A percentile compares a stretch with the other conserved stretches of the same genome.
Conservation (phyloP, 92 coral and sea anemone genomes). For the Umimayanthus chanpuru region DNA sequence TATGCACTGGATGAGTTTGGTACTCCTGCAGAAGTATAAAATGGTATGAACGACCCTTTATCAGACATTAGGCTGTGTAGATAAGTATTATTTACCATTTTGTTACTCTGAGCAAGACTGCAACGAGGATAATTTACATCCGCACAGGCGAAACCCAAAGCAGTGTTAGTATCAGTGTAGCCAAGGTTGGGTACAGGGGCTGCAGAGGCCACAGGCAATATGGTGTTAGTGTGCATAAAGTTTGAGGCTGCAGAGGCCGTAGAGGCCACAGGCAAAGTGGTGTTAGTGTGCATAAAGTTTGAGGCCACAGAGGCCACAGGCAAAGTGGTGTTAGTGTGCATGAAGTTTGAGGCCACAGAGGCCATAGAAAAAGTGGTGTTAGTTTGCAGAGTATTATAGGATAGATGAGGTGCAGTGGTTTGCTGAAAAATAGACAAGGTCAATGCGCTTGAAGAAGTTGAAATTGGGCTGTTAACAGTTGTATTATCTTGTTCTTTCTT, state of each 20-base stretch:
- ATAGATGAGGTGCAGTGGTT: slow-evolving; percentile 3
- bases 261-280: neutral
- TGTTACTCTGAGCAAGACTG: neutral
- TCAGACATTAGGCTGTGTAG: neutral
- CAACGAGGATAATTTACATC: neutral
- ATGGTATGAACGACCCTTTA: slow-evolving; percentile 14
- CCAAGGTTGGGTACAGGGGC: neutral
- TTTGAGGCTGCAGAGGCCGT: neutral
- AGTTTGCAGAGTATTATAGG: no score
- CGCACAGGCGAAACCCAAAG: neutral
- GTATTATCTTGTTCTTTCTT: slow-evolving; percentile 18
- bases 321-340: neutral
- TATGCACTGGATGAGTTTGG: slow-evolving; percentile 13
- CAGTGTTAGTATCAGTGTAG: neutral
- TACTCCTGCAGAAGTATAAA: slow-evolving; percentile 1
- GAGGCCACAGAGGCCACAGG: neutral
- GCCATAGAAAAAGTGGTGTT: neutral
- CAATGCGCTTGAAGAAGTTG: slow-evolving; percentile 19
- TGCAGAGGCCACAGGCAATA: neutral
- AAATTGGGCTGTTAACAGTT: slow-evolving; percentile 11
- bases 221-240: neutral
- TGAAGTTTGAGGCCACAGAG: slow-evolving; percentile 5
- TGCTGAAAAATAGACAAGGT: neutral
- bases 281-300: neutral
- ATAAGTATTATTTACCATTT: neutral